These are phyloP conservation scores for Lagorchestes hirsutus DNA, from an alignment of 2,797 vertebrate species.

Conservation along the genomic window DNA sequence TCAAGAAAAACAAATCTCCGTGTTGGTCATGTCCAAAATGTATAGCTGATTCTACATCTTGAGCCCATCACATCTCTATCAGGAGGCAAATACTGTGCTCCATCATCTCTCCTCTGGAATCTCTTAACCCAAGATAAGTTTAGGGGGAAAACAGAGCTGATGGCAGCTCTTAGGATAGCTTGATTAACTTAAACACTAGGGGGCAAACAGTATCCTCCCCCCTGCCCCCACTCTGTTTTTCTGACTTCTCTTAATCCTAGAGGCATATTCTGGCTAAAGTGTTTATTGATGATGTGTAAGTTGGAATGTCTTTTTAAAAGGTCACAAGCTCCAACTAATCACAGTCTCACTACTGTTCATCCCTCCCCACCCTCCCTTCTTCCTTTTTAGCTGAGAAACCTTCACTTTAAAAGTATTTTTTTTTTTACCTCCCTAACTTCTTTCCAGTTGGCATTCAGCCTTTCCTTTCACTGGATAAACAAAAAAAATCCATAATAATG, in stretches of 20 bases:
- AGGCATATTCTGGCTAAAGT: constrained; percentile 25
- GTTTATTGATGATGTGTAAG: neutral
- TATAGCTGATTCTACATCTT: neutral
- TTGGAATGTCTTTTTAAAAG: neutral
- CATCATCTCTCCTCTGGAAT: neutral
- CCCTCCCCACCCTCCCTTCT: neutral
- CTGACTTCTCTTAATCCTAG: constrained; percentile 17
- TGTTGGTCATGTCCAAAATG: neutral
- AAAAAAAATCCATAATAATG: neutral
- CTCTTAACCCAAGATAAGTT: neutral
- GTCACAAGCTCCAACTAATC: neutral
- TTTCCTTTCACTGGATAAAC: constrained; percentile 66
- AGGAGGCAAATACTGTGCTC: neutral
- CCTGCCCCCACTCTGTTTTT: neutral
- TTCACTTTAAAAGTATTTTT: neutral
- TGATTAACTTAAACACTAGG: neutral
- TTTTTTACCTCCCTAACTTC: constrained; percentile 53
- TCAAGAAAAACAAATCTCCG: neutral
- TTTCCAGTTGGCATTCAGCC: constrained; percentile 63
- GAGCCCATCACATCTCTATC: neutral
- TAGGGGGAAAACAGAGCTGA: neutral
- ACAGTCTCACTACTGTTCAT: neutral
- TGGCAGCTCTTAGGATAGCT: neutral
- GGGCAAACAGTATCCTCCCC: neutral
- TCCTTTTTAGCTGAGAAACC: neutral